Percentiles rank a stretch among this genome's conserved stretches.
Conservation (phyloP, 2,888 invertebrate species). For the Itoplectis maculator region DNA sequence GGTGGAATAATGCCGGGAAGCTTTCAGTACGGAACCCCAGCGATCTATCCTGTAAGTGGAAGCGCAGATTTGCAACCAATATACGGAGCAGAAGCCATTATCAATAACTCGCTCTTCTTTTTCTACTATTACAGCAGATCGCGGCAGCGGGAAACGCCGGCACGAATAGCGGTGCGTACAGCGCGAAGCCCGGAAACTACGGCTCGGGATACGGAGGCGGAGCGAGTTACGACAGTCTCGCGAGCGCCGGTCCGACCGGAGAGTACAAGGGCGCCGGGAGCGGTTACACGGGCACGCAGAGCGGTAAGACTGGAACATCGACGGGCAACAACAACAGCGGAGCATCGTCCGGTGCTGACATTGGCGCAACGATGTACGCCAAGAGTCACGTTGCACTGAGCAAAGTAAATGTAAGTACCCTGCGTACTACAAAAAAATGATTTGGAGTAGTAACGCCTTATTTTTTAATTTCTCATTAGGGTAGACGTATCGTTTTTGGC, state of each 20-base stretch:
- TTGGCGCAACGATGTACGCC: conserved; percentile 93
- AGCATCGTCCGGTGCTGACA: conserved; percentile 88
- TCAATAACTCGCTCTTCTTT: background rate
- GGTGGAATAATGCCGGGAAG: conserved; percentile 89
- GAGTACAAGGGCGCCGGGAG: conserved; percentile 82
- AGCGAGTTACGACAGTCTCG: conserved; percentile 83
- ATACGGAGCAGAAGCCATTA: background rate
- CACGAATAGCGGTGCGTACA: conserved; percentile 89
- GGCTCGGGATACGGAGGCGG: conserved; percentile 88
- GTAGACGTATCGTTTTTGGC: no score
- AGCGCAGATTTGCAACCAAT: no score
- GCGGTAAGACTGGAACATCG: conserved; percentile 82
- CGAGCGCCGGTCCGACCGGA: conserved; percentile 80
- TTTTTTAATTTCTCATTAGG: no score
- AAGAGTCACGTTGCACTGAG: conserved; percentile 95
- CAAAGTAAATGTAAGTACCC: conserved; percentile 93
- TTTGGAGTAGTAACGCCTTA: no score
- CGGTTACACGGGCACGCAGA: conserved; percentile 83
- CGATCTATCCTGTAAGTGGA: conserved; percentile 89
- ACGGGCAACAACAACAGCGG: conserved; percentile 81
- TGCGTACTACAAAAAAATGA: no score
- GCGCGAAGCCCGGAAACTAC: conserved; percentile 88
- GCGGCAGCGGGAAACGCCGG: conserved; percentile 91
- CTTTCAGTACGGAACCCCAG: conserved; percentile 89
- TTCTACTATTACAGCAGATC: conserved; percentile 86